Percentiles rank a stretch among this genome's conserved stretches.
Evolutionary conservation across 2,797 vertebrate genomes (phyloP).

Genomic region (Muscicapa comitata): DNA sequence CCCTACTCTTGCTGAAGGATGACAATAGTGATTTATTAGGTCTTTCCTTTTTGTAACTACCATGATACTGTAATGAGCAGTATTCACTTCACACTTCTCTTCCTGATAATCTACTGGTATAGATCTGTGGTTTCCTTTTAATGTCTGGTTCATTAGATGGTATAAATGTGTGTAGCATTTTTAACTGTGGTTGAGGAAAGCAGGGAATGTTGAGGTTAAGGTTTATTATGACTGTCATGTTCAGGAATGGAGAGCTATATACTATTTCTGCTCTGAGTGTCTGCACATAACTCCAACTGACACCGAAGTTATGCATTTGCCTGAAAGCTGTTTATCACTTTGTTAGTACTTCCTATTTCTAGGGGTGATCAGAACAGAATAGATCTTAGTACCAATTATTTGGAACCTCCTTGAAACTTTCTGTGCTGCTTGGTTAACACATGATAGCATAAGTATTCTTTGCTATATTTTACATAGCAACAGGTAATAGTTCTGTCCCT

Average conservation of each 20-base stretch:
- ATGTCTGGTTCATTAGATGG: slow-evolving; percentile 66
- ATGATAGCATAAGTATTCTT: neutral
- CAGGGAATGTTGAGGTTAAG: slow-evolving; percentile 61
- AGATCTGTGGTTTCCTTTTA: slow-evolving; percentile 72
- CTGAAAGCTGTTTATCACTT: slow-evolving; percentile 26
- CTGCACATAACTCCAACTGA: slow-evolving; percentile 12
- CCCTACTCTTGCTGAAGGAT: neutral
- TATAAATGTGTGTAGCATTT: slow-evolving; percentile 43
- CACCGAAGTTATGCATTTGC: neutral
- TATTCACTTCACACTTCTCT: slow-evolving; percentile 68
- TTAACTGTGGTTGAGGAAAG: slow-evolving; percentile 64
- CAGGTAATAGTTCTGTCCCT: neutral
- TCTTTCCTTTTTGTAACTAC: slow-evolving; percentile 23
- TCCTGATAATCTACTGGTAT: slow-evolving; percentile 62
- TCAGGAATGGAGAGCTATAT: slow-evolving; percentile 40
- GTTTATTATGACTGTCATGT: slow-evolving; percentile 61
- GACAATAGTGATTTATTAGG: slow-evolving; percentile 11
- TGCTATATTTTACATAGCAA: neutral
- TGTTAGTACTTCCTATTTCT: neutral
- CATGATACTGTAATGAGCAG: slow-evolving; percentile 9
- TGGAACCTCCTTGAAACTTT: slow-evolving; percentile 13
- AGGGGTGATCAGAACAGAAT: neutral
- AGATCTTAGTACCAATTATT: neutral
- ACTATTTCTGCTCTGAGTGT: slow-evolving; percentile 41
- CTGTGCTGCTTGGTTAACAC: neutral